phyloP scores from a whole-genome alignment of 2,888 invertebrate genomes.

The Euplagia quadripunctaria region DNA sequence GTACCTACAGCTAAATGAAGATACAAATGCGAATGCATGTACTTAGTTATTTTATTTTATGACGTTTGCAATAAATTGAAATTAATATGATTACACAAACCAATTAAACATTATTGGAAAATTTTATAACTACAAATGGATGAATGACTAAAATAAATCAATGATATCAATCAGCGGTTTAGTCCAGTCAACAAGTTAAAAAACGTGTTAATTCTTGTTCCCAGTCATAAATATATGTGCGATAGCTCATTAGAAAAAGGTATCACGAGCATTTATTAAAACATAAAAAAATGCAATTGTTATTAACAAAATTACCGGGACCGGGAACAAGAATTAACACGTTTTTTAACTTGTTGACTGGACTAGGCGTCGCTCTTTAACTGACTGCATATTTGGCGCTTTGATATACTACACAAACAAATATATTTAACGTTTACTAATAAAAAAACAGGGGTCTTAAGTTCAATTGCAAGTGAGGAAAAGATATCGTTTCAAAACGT shows the following conservation, averaged over 20 bases:
- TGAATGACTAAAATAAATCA: conserved; percentile 58
- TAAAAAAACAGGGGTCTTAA: too few species aligned
- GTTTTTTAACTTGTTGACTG: too few species aligned
- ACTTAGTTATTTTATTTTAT: conserved; percentile 27
- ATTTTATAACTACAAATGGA: conserved; percentile 59
- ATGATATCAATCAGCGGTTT: conserved; percentile 46
- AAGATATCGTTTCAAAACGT: neutral
- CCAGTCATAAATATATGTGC: too few species aligned
- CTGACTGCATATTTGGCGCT: conserved; percentile 45
- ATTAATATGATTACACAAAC: conserved; percentile 48
- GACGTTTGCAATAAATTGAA: conserved; percentile 37
- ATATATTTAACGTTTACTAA: conserved; percentile 13
- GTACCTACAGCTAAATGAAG: conserved; percentile 28
- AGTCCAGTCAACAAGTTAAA: too few species aligned
- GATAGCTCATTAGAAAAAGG: too few species aligned
- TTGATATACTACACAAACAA: conserved; percentile 37
- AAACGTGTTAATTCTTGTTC: too few species aligned
- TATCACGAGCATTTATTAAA: too few species aligned
- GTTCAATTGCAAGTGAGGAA: neutral
- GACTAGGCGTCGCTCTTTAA: conserved; percentile 41
- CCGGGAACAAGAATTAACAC: too few species aligned
- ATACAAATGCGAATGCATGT: conserved; percentile 26
- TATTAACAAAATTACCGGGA: too few species aligned
- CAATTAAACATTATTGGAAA: conserved; percentile 69
- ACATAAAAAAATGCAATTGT: too few species aligned